Evolutionary conservation across 2,113 vertebrate genomes (phyloP).

Genomic region (Diphyllodes magnificus): DNA sequence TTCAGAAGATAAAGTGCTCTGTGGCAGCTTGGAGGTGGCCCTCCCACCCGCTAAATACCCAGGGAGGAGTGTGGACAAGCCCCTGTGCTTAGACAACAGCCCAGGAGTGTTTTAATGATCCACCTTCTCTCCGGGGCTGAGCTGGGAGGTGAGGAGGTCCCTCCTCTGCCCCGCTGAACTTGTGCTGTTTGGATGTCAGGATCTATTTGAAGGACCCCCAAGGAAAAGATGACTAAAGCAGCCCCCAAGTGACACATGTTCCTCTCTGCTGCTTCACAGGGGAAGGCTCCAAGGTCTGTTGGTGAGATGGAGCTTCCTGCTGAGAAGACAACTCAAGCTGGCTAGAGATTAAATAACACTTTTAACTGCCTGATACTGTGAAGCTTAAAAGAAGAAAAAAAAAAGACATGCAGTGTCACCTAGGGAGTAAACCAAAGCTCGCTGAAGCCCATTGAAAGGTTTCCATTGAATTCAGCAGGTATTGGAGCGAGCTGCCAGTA

Average conservation of each 20-base stretch:
- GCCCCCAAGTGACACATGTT: neutral
- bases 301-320: neutral
- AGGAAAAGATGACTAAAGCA: neutral
- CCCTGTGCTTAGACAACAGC: neutral
- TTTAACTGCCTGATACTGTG: conserved; percentile 20
- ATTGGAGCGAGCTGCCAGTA: neutral
- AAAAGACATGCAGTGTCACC: neutral
- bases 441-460: neutral
- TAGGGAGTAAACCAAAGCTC: conserved; percentile 10
- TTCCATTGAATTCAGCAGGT: conserved; percentile 44
- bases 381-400: neutral
- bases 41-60: neutral
- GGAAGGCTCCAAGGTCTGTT: neutral
- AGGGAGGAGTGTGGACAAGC: neutral
- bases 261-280: neutral
- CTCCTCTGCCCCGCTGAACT: neutral
- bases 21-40: neutral
- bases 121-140: fast-evolving
- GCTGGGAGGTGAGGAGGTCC: neutral
- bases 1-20: neutral
- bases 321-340: conserved; percentile 4
- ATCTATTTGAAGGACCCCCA: neutral
- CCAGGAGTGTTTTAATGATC: neutral
- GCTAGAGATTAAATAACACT: conserved; percentile 36
- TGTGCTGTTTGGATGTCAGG: neutral